Percentiles rank a stretch among this genome's conserved stretches.
Conservation (phyloP, 2,797 vertebrate genomes). For the Tachyglossus aculeatus region DNA sequence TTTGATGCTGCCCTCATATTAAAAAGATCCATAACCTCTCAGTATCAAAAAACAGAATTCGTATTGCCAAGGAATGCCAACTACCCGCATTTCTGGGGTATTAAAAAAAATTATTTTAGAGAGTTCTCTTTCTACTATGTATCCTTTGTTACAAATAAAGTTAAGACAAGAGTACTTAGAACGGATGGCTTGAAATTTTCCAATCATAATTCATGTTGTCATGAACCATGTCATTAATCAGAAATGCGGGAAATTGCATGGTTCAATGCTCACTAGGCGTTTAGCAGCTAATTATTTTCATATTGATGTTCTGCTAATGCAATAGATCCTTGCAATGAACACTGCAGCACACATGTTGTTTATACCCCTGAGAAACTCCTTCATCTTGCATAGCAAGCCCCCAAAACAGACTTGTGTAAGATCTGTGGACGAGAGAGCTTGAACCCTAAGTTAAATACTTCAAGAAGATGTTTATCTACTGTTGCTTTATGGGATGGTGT, state of each 20-base stretch:
- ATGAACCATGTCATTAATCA: conserved; percentile 61
- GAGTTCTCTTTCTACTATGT: conserved; percentile 24
- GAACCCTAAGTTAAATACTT: conserved; percentile 33
- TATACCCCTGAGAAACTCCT: conserved; percentile 3
- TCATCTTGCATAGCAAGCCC: conserved; percentile 3
- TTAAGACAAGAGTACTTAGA: conserved; percentile 49
- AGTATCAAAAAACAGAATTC: conserved; percentile 26
- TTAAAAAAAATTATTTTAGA: conserved; percentile 29
- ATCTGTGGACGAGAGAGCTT: conserved; percentile 18
- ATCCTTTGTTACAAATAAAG: conserved; percentile 50
- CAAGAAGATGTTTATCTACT: not conserved
- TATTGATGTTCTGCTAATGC: conserved; percentile 45
- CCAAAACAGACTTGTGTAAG: conserved; percentile 17
- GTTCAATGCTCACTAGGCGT: conserved; percentile 41
- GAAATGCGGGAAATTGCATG: conserved; percentile 61
- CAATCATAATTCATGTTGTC: conserved; percentile 60
- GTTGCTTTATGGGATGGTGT: not conserved
- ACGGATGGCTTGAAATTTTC: conserved; percentile 45
- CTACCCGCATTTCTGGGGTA: conserved; percentile 7
- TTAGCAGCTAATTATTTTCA: conserved; percentile 60
- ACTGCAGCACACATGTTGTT: not conserved
- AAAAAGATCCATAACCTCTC: conserved; percentile 24
- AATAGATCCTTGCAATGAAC: conserved; percentile 11
- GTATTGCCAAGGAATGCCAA: conserved; percentile 21
- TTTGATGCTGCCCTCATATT: conserved; percentile 15